A percentile compares a stretch with the other conserved stretches of the same genome.
phyloP scores from a whole-genome alignment of 35 echinoderm and acorn worm genomes.

The Lytechinus pictus region DNA sequence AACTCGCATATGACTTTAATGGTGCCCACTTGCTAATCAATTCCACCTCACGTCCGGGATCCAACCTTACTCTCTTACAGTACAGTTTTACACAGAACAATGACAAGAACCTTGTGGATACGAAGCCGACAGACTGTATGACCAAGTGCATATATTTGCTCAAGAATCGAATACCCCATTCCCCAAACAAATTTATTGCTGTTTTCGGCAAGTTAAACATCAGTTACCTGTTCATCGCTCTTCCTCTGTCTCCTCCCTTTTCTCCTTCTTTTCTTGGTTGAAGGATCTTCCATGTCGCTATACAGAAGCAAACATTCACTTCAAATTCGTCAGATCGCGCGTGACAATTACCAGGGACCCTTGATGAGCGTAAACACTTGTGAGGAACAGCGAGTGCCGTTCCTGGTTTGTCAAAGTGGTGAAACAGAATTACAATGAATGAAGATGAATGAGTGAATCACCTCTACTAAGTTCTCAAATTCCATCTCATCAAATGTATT shows the following conservation, averaged over 20 bases:
- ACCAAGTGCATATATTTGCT: not conserved
- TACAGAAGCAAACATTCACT: not conserved
- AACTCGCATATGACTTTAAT: too few relatives aligned
- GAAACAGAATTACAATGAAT: not conserved
- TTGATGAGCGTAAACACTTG: constrained; percentile 3
- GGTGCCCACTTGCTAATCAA: not conserved
- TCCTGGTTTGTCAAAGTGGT: not conserved
- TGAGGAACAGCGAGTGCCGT: not conserved
- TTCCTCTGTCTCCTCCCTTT: not conserved
- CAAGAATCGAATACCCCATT: not conserved
- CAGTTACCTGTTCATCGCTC: not conserved
- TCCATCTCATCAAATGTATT: not conserved
- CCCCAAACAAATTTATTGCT: not conserved
- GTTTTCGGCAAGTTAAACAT: not conserved
- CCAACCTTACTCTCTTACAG: not conserved
- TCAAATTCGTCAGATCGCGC: not conserved
- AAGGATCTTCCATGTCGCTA: not conserved
- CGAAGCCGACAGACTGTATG: not conserved
- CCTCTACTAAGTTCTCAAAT: not conserved
- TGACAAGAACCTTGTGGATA: not conserved
- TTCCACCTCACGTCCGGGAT: not conserved
- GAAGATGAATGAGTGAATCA: constrained; percentile 1
- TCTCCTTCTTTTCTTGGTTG: not conserved
- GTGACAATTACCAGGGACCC: not conserved
- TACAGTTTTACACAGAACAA: not conserved